These are phyloP conservation scores for Mimumesa dahlbomi DNA, from an alignment of 2,888 invertebrate species.

Conservation along the genomic window DNA sequence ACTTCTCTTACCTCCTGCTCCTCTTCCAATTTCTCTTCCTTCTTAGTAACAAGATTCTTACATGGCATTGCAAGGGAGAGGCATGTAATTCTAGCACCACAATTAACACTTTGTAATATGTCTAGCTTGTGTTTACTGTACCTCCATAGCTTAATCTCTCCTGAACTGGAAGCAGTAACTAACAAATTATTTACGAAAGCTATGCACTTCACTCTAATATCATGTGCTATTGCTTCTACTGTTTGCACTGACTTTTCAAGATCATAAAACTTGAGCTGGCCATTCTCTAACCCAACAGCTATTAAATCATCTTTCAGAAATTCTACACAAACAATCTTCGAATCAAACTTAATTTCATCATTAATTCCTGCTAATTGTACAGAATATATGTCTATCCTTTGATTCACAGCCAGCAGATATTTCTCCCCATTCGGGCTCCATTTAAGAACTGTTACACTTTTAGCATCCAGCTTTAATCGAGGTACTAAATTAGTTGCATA, in stretches of 20 bases:
- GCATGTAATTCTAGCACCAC: conserved; percentile 87
- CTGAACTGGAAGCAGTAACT: conserved; percentile 89
- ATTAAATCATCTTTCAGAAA: conserved; percentile 86
- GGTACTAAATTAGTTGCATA: conserved; percentile 91
- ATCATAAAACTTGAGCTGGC: conserved; percentile 84
- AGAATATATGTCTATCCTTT: conserved; percentile 89
- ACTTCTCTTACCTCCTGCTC: conserved; percentile 23
- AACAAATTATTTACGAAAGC: conserved; percentile 82
- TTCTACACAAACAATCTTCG: conserved; percentile 86
- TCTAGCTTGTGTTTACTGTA: conserved; percentile 77
- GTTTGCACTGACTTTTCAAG: conserved; percentile 79
- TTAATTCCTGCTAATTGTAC: conserved; percentile 89
- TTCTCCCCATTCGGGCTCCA: conserved; percentile 90
- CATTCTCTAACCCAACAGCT: conserved; percentile 88
- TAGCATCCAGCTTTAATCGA: conserved; percentile 73
- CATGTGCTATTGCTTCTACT: conserved; percentile 82
- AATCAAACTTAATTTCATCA: conserved; percentile 85
- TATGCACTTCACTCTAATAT: conserved; percentile 86
- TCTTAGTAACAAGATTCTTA: conserved; percentile 24
- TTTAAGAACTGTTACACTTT: conserved; percentile 70
- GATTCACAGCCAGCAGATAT: conserved; percentile 89
- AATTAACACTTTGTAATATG: conserved; percentile 80
- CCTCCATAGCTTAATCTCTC: conserved; percentile 89
- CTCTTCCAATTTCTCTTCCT: conserved; percentile 35
- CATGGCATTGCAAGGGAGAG: conserved; percentile 81